A percentile compares a stretch with the other conserved stretches of the same genome.
These are phyloP conservation scores for Agrochola macilenta DNA, from an alignment of 2,888 invertebrate genomes.

Conservation along the genomic window DNA sequence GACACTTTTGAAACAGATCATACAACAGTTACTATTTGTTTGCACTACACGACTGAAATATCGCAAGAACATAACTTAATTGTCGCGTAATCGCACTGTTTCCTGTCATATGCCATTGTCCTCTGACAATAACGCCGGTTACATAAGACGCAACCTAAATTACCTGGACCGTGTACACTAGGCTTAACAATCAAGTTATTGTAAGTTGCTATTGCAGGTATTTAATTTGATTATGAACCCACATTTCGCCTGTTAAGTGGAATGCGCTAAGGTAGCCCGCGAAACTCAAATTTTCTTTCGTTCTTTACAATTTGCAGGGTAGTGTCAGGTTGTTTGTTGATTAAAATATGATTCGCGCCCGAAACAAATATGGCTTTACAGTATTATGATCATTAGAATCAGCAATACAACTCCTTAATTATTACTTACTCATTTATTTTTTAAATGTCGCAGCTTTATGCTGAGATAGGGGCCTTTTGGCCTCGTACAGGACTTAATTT, in stretches of 20 bases:
- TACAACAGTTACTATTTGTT: constrained; percentile 10
- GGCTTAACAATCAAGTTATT: constrained; percentile 38
- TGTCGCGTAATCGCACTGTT: constrained; percentile 72
- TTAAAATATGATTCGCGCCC: too few relatives aligned
- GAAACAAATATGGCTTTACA: too few relatives aligned
- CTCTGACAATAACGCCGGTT: constrained; percentile 75
- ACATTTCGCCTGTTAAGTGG: not conserved
- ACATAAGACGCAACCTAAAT: constrained; percentile 76
- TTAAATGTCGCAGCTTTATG: too few relatives aligned
- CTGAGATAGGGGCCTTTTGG: too few relatives aligned
- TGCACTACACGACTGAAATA: constrained; percentile 24
- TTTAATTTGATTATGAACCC: constrained; percentile 13
- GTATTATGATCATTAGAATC: too few relatives aligned
- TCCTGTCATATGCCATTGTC: constrained; percentile 78
- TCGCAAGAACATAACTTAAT: constrained; percentile 64
- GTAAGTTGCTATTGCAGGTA: constrained; percentile 22
- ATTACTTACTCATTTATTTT: too few relatives aligned
- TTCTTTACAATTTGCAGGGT: too few relatives aligned
- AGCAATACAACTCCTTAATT: too few relatives aligned
- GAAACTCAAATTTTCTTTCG: too few relatives aligned
- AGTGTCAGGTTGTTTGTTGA: too few relatives aligned
- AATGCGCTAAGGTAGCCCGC: too few relatives aligned
- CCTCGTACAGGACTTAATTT: too few relatives aligned
- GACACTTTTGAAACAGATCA: not conserved
- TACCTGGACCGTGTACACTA: constrained; percentile 66